phyloP scores from a whole-genome alignment of 35 echinoderm and acorn worm genomes.

The Patiria miniata region DNA sequence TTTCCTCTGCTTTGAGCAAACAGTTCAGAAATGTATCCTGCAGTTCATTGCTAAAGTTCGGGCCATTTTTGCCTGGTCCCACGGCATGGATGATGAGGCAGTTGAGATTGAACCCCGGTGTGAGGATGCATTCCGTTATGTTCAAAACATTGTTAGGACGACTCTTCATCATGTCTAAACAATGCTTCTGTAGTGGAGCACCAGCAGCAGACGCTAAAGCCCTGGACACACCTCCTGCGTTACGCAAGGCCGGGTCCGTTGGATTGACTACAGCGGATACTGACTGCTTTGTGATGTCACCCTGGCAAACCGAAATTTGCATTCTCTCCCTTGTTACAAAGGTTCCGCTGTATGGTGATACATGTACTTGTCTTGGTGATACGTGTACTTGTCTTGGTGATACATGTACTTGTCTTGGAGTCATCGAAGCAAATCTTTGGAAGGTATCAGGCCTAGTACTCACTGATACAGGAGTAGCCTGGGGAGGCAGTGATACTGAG shows the following conservation, averaged over 20 bases:
- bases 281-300: slow-evolving; percentile 36
- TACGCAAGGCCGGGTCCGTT: background rate
- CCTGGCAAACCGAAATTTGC: background rate
- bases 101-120: slow-evolving; percentile 6
- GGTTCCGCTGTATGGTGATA: too few relatives aligned
- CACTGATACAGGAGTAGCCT: too few relatives aligned
- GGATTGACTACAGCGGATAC: slow-evolving; percentile 26
- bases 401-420: too few relatives aligned
- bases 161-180: background rate
- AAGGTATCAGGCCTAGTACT: too few relatives aligned
- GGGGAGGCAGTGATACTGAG: too few relatives aligned
- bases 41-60: background rate
- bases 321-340: slow-evolving; percentile 31
- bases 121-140: background rate
- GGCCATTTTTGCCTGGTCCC: background rate
- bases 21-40: slow-evolving; percentile 27
- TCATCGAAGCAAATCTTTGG: too few relatives aligned
- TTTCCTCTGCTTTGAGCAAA: background rate
- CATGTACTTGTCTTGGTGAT: too few relatives aligned
- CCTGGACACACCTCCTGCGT: slow-evolving; percentile 8
- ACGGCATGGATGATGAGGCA: slow-evolving; percentile 10
- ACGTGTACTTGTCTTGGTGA: too few relatives aligned
- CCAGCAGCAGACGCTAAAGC: slow-evolving; percentile 14
- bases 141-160: background rate
- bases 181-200: background rate